Evolutionary conservation across 1,140 invertebrate genomes (phyloP), one percentile per base, ranked within the genome.

Genomic region (Ylistrum balloti): DNA sequence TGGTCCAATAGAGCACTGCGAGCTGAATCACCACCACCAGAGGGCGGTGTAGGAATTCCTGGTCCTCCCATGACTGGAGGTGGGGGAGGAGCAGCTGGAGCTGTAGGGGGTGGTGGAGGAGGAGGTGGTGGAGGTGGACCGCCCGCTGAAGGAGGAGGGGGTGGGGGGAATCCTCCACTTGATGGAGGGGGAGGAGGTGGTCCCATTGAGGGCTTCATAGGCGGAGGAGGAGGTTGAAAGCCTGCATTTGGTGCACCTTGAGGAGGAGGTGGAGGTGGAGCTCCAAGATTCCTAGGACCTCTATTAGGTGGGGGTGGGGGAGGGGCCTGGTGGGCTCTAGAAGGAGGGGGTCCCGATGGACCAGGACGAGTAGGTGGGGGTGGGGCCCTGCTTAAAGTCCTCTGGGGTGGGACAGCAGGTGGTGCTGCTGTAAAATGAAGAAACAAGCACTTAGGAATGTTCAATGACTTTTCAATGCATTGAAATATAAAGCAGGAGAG

Each of bases 1-100:
- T 88, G 45, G 2, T 91, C 87, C 35, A 91, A 56, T 35, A 92
- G 45, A n/a, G 91, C 92, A 48, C 48, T 86, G 86, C 91, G 89
- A 3, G 90, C 87, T 32, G 35, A 32, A n/a, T 86, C 34, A 10
- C 22, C 20, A 33, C 34, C 28, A 41, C 85, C 74, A 41, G 17
- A 28, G 87, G 85, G n/a, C 87, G 89, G n/a, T 88, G 89, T 85
- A 90, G 91, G 28, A 89, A 86, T 34, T n/a, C 56, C 56, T 28
- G 95, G 93, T 22, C 96, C 94, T 88, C 41, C 41, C 41, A 17
- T 45, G 10, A 91, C 91, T 13, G 92, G 88, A 9, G 87, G 35
- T 7, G 90, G 88, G n/a, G 90, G 88, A 9, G 91, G 88, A 56
- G 90, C 88, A 28, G 89, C 88, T 33, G 90, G 87, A 22, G 48